phyloP scores from a whole-genome alignment of 2,888 invertebrate species.

The Masnerella sp. region DNA sequence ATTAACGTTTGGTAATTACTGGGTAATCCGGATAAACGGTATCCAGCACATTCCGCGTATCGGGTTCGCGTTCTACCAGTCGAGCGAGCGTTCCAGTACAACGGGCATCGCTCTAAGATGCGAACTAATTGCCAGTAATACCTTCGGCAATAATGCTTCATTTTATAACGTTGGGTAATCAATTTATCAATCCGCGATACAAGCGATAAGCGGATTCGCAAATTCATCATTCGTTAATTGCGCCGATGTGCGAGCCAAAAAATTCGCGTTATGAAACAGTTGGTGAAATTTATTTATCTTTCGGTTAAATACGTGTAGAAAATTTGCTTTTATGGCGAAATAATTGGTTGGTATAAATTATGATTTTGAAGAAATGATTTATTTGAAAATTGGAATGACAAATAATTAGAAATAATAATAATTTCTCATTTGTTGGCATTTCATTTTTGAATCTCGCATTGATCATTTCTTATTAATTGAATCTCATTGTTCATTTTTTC shows the following conservation, averaged over 20 bases:
- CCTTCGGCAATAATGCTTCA: conserved; percentile 33
- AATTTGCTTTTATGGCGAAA: too few relatives aligned
- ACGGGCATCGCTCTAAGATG: conserved; percentile 38
- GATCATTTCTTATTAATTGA: too few relatives aligned
- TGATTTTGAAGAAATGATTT: too few relatives aligned
- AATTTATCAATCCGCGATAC: conserved; percentile 28
- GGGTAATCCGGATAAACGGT: conserved; percentile 56
- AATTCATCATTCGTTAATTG: conserved; percentile 47
- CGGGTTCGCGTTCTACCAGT: conserved; percentile 34
- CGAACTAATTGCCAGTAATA: conserved; percentile 48
- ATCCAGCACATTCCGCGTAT: conserved; percentile 54
- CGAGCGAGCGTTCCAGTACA: conserved; percentile 34
- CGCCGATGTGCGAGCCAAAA: conserved; percentile 1
- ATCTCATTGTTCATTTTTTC: too few relatives aligned
- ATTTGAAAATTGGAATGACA: too few relatives aligned
- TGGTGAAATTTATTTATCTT: conserved; percentile 30
- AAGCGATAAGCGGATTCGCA: conserved; percentile 20
- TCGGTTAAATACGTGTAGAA: too few relatives aligned
- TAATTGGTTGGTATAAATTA: too few relatives aligned
- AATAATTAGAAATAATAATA: too few relatives aligned
- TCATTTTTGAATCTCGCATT: too few relatives aligned
- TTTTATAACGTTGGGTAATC: conserved; percentile 47
- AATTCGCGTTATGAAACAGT: conserved; percentile 21
- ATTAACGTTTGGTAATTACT: conserved; percentile 54
- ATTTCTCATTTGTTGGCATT: too few relatives aligned